Evolutionary conservation across 2,888 invertebrate species (phyloP).

Genomic region (Aphidius colemani): DNA sequence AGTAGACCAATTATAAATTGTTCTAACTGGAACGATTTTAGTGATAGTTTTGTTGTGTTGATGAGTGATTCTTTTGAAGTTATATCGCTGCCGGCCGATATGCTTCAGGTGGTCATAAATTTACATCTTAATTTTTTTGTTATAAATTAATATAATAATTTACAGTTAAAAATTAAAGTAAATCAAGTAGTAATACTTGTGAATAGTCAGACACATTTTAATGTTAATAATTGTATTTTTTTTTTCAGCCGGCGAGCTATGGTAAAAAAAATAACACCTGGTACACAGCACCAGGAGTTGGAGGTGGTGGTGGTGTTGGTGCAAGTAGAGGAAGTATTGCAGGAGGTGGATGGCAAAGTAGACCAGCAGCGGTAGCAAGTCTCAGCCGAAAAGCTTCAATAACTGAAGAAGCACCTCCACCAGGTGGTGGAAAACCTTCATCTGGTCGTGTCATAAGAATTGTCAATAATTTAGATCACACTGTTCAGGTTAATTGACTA

Average conservation of each 20-base stretch:
- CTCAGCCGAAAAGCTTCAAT: conserved; percentile 82
- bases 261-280: conserved; percentile 90
- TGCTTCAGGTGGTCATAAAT: conserved; percentile 52
- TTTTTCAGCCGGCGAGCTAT: conserved; percentile 81
- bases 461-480: conserved; percentile 91
- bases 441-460: conserved; percentile 89
- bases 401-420: conserved; percentile 77
- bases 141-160: neutral
- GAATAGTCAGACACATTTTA: conserved; percentile 9
- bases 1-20: conserved; percentile 28
- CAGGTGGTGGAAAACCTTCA: conserved; percentile 73
- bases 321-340: conserved; percentile 40
- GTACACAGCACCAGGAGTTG: conserved; percentile 74
- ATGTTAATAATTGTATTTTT: conserved; percentile 30
- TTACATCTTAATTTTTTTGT: neutral
- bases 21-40: conserved; percentile 33
- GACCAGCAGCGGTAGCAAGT: conserved; percentile 63
- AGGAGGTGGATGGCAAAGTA: conserved; percentile 65
- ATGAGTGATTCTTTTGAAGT: conserved; percentile 60
- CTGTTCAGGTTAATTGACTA: conserved; percentile 73
- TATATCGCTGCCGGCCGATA: conserved; percentile 58
- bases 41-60: conserved; percentile 58
- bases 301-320: conserved; percentile 35
- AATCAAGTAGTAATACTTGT: neutral
- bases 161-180: neutral